phyloP scores from a whole-genome alignment of 2,113 vertebrate species.

The Tychaedon coryphoeus region DNA sequence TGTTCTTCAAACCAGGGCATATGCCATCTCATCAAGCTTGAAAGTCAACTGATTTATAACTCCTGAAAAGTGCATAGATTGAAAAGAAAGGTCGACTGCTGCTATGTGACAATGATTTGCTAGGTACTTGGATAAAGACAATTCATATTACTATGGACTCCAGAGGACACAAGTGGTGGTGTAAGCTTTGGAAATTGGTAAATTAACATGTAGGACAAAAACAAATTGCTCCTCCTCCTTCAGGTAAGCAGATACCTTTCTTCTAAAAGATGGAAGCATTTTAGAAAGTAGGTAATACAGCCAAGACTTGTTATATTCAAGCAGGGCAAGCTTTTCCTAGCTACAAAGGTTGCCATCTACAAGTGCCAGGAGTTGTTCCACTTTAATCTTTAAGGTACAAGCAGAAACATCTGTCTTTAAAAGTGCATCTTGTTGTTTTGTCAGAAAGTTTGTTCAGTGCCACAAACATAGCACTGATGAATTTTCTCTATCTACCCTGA shows the following conservation, averaged over 20 bases:
- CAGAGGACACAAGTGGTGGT: conserved; percentile 34
- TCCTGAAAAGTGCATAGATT: conserved; percentile 73
- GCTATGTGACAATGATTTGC: conserved; percentile 74
- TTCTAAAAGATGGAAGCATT: neutral
- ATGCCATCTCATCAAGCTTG: conserved; percentile 79
- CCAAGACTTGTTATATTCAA: neutral
- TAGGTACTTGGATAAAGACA: conserved; percentile 70
- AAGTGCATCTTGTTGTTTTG: neutral
- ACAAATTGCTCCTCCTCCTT: conserved; percentile 24
- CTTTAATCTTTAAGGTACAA: conserved; percentile 33
- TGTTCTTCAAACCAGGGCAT: conserved; percentile 83
- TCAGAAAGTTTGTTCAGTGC: conserved; percentile 39
- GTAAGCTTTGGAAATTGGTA: conserved; percentile 40
- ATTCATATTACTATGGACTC: conserved; percentile 57
- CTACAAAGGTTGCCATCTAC: neutral
- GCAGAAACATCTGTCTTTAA: conserved; percentile 47
- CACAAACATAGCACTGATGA: conserved; percentile 16
- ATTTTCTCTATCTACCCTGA: conserved; percentile 18
- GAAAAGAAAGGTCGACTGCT: conserved; percentile 75
- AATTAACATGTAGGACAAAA: conserved; percentile 40
- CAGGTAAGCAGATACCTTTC: neutral
- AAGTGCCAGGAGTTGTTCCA: neutral
- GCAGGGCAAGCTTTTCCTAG: neutral
- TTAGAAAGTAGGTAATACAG: neutral
- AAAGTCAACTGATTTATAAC: conserved; percentile 81